These are phyloP conservation scores for Acanthurus leucopareius DNA, from an alignment of 2,797 vertebrate species.

Conservation along the genomic window DNA sequence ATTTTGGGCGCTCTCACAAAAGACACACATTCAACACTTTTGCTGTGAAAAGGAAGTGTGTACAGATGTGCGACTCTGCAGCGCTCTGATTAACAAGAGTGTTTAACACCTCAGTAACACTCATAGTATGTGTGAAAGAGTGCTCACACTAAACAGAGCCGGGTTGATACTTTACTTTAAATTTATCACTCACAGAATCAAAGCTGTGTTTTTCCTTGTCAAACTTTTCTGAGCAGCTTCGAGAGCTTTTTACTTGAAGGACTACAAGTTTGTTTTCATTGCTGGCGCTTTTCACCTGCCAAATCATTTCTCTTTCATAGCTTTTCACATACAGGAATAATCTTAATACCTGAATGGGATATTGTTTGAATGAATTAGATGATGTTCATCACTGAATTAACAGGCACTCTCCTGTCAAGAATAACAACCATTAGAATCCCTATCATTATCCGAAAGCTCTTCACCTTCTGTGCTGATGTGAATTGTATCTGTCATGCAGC, in stretches of 20 bases:
- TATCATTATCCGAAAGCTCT: conserved; percentile 10
- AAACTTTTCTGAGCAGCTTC: conserved; percentile 10
- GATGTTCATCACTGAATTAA: conserved; percentile 19
- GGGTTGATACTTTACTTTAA: conserved; percentile 22
- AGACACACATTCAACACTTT: conserved; percentile 29
- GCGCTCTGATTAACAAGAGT: conserved; percentile 49
- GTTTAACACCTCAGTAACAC: conserved; percentile 53
- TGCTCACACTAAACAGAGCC: conserved; percentile 52
- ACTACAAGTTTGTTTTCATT: conserved; percentile 27
- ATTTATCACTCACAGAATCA: conserved; percentile 37
- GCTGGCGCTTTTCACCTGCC: conserved; percentile 16
- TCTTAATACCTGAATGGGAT: conserved; percentile 1
- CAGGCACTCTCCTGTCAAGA: conserved; percentile 31
- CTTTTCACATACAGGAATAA: not conserved
- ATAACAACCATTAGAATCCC: conserved; percentile 42
- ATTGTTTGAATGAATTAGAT: conserved; percentile 35
- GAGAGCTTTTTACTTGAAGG: conserved; percentile 38
- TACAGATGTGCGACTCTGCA: conserved; percentile 56
- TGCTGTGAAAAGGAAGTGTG: conserved; percentile 47
- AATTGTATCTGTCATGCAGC: conserved; percentile 42
- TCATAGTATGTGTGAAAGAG: conserved; percentile 7
- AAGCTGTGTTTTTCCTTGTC: conserved; percentile 19
- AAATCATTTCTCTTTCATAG: conserved; percentile 40
- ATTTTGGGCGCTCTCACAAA: not conserved
- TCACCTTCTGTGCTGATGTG: conserved; percentile 50